phyloP scores from a whole-genome alignment of 2,888 invertebrate genomes.

The Congeria kusceri region DNA sequence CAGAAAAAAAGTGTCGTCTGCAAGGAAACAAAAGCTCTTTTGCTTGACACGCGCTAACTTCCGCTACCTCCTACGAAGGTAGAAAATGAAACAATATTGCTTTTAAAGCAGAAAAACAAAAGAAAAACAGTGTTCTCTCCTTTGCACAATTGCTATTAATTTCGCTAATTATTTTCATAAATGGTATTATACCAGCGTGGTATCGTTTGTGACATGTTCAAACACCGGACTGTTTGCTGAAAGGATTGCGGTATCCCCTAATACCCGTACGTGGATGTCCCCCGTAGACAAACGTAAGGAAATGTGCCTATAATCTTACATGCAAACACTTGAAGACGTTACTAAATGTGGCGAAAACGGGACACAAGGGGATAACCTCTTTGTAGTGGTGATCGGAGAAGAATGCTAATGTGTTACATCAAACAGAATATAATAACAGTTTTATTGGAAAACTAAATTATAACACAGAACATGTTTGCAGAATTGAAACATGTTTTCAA shows the following conservation, averaged over 20 bases:
- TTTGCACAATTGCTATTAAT: conserved; percentile 47
- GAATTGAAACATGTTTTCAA: too few relatives aligned
- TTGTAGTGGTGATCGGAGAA: too few relatives aligned
- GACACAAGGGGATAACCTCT: too few relatives aligned
- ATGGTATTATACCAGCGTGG: conserved; percentile 12
- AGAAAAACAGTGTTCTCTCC: background rate
- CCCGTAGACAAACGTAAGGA: background rate
- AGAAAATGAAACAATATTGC: background rate
- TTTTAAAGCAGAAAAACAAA: background rate
- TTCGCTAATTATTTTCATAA: conserved; percentile 7
- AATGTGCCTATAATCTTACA: conserved; percentile 16
- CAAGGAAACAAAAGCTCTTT: conserved; percentile 26
- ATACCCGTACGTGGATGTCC: background rate
- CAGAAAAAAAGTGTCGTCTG: conserved; percentile 36
- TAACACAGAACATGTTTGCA: too few relatives aligned
- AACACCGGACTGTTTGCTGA: conserved; percentile 38
- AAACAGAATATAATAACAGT: too few relatives aligned
- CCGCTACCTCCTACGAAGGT: conserved; percentile 29
- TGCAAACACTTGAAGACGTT: conserved; percentile 19
- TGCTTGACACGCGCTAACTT: conserved; percentile 50
- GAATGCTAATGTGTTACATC: too few relatives aligned
- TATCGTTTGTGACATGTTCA: conserved; percentile 38
- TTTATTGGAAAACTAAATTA: too few relatives aligned
- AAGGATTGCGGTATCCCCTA: background rate
- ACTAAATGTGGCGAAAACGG: too few relatives aligned